Percentiles rank a stretch among this genome's conserved stretches.
Conservation (phyloP, 2,888 invertebrate genomes). For the Drosophila meridionalis region DNA sequence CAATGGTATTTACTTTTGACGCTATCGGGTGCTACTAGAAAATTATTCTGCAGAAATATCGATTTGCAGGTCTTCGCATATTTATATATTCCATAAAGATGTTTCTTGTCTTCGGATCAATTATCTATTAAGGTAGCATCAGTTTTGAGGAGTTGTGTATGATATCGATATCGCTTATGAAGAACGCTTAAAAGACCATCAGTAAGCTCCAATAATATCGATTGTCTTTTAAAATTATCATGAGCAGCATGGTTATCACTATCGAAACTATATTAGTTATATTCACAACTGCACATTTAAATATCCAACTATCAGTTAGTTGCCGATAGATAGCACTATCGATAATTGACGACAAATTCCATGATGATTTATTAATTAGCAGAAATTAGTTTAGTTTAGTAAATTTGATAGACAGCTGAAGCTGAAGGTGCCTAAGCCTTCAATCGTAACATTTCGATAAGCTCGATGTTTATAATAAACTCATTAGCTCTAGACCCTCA, state of each 20-base stretch:
- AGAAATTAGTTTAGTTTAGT: not conserved
- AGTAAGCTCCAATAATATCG: not conserved
- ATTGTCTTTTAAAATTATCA: not conserved
- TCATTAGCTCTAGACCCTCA: not conserved
- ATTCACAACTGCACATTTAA: not conserved
- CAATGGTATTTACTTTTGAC: no score
- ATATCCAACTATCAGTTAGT: not conserved
- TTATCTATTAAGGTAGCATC: no score
- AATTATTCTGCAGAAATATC: no score
- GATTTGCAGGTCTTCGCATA: no score
- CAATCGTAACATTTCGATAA: not conserved
- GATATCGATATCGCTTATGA: no score
- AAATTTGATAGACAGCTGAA: not conserved
- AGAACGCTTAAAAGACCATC: no score
- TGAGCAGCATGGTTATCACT: no score
- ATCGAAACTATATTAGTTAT: no score
- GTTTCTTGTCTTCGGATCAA: no score
- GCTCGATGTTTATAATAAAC: not conserved
- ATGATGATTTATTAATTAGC: not conserved
- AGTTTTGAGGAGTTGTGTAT: no score
- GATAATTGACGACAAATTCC: not conserved
- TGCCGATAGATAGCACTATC: not conserved
- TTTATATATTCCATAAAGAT: no score
- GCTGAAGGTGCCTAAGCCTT: not conserved
- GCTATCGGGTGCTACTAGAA: no score